A percentile compares a stretch with the other conserved stretches of the same genome.
These are phyloP conservation scores for Cosmia trapezina DNA, from an alignment of 2,888 invertebrate genomes.

Conservation along the genomic window DNA sequence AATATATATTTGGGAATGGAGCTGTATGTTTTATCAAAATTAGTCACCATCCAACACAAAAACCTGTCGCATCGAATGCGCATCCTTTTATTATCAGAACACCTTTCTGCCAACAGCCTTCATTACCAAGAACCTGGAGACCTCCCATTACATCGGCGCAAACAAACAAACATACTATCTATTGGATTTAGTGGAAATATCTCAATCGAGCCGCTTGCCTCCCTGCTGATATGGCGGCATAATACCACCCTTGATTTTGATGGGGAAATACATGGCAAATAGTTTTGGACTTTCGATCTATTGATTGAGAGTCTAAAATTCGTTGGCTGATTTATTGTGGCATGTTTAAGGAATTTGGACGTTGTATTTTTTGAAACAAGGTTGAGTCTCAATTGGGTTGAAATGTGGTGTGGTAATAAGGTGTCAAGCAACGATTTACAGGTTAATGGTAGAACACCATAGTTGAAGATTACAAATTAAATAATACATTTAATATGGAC, in stretches of 20 bases:
- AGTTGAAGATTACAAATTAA: conserved; percentile 69
- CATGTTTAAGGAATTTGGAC: conserved; percentile 16
- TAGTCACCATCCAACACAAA: conserved; percentile 40
- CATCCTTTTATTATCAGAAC: conserved; percentile 33
- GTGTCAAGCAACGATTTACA: conserved; percentile 84
- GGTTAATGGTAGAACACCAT: conserved; percentile 81
- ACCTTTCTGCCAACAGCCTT: conserved; percentile 49
- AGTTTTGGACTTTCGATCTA: conserved; percentile 41
- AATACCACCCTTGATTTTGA: conserved; percentile 60
- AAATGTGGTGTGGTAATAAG: conserved; percentile 67
- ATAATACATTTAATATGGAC: conserved; percentile 34
- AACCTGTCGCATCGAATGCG: conserved; percentile 19
- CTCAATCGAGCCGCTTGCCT: conserved; percentile 82
- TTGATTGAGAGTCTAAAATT: not conserved
- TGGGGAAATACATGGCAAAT: conserved; percentile 8
- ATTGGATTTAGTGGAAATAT: conserved; percentile 78
- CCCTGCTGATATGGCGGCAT: conserved; percentile 76
- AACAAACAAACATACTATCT: conserved; percentile 76
- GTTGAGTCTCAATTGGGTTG: conserved; percentile 39
- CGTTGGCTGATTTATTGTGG: not conserved
- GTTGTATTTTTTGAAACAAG: not conserved
- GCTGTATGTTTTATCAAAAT: conserved; percentile 38
- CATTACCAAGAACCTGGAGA: conserved; percentile 79
- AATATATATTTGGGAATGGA: no score
- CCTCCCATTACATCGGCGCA: conserved; percentile 80